phyloP scores from a whole-genome alignment of 2,113 vertebrate species.

The Egretta garzetta region DNA sequence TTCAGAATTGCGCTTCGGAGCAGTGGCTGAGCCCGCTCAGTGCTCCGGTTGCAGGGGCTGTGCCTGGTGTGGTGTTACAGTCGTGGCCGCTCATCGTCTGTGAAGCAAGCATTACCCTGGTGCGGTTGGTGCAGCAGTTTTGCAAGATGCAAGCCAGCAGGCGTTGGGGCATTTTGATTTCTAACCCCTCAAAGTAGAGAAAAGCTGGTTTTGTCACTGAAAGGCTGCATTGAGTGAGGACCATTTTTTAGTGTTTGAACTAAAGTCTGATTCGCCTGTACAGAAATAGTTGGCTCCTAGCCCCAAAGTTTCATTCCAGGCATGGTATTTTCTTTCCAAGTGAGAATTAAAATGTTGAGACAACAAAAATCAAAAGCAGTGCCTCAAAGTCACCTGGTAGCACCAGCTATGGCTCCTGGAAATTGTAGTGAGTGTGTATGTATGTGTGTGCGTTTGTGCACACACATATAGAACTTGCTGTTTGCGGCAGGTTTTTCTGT shows the following conservation, averaged over 20 bases:
- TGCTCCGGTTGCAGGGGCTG: not conserved
- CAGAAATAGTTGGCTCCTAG: not conserved
- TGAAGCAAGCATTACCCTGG: not conserved
- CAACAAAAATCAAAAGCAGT: not conserved
- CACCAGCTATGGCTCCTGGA: not conserved
- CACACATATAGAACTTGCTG: accelerated
- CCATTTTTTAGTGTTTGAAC: not conserved
- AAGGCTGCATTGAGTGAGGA: not conserved
- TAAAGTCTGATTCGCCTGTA: not conserved
- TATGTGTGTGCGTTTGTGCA: not conserved
- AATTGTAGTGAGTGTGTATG: not conserved
- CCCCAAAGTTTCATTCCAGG: not conserved
- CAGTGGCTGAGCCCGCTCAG: not conserved
- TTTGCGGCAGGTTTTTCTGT: not conserved
- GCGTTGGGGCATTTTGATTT: not conserved
- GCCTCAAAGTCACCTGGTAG: not conserved
- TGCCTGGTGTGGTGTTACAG: not conserved
- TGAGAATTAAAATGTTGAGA: not conserved
- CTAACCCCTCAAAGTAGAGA: not conserved
- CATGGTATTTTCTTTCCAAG: not conserved
- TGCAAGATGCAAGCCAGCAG: not conserved
- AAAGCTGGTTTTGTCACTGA: not conserved
- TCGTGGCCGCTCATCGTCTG: not conserved
- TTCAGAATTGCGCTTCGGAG: constrained; percentile 17
- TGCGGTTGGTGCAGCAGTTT: not conserved